A percentile compares a stretch with the other conserved stretches of the same genome.
Evolutionary conservation across 2,113 vertebrate species (phyloP).

Genomic region (Pleuronectes platessa): DNA sequence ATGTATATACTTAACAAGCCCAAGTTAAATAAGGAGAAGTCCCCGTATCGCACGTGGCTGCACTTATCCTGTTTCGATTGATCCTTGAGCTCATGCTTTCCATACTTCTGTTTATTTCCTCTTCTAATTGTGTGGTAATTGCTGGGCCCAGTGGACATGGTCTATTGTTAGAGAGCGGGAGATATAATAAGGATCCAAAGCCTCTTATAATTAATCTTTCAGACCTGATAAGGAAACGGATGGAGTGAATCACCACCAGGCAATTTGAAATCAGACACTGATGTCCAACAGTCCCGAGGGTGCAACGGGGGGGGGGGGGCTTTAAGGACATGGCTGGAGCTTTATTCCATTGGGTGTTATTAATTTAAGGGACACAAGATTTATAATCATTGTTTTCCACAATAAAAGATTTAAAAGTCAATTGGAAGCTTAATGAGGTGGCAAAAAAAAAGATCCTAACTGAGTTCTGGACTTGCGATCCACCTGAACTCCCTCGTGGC

Average conservation of each 20-base stretch:
- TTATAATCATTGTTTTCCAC: background rate
- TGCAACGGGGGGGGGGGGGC: no score
- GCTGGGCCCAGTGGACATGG: constrained; percentile 27
- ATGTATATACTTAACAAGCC: constrained; percentile 46
- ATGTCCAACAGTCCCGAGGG: background rate
- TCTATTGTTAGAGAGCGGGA: constrained; percentile 26
- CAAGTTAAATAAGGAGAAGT: constrained; percentile 59
- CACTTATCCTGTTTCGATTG: constrained; percentile 50
- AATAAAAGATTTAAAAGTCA: background rate
- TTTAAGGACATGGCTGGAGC: background rate
- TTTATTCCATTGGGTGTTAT: background rate
- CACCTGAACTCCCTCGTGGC: constrained; percentile 18
- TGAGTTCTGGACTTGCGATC: constrained; percentile 1
- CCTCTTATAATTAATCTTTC: constrained; percentile 21
- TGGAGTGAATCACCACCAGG: constrained; percentile 3
- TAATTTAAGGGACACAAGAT: background rate
- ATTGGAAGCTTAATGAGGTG: background rate
- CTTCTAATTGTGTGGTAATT: constrained; percentile 55
- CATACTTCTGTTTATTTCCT: constrained; percentile 52
- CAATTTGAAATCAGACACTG: constrained; percentile 8
- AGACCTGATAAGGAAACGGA: constrained; percentile 9
- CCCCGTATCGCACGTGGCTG: constrained; percentile 66
- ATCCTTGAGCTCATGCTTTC: constrained; percentile 50
- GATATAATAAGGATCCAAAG: constrained; percentile 27
- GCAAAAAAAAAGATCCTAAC: background rate